Conservation (phyloP, 2,797 vertebrate species). For the Phalloptychus januarius region DNA sequence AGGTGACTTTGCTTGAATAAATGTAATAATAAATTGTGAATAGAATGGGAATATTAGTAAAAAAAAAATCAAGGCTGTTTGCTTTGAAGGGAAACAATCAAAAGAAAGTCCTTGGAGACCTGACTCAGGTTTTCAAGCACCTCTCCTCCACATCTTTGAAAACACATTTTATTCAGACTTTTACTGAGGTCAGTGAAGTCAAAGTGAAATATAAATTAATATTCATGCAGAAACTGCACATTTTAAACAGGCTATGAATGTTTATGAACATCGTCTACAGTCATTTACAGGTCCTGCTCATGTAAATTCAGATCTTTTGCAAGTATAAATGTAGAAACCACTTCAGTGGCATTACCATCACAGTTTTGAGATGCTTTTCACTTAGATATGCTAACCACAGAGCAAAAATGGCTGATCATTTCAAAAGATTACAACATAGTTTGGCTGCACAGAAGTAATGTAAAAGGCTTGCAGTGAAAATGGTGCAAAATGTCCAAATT, state of each 20-base stretch:
- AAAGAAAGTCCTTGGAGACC: slow-evolving; percentile 37
- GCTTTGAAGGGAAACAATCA: slow-evolving; percentile 54
- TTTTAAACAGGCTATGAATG: neutral
- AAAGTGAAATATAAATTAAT: slow-evolving; percentile 3
- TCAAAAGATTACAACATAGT: neutral
- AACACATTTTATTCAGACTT: slow-evolving; percentile 6
- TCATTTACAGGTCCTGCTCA: neutral
- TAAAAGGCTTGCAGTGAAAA: neutral
- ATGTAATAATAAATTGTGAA: neutral
- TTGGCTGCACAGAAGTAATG: neutral
- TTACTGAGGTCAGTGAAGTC: slow-evolving; percentile 2
- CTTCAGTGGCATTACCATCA: neutral
- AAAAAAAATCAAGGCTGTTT: slow-evolving; percentile 46
- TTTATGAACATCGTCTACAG: neutral
- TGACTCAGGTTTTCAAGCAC: slow-evolving; percentile 17
- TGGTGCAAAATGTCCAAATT: neutral
- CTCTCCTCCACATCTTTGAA: slow-evolving; percentile 10
- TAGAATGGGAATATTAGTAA: slow-evolving; percentile 15
- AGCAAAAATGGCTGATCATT: neutral
- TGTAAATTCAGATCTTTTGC: neutral
- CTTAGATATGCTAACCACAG: neutral
- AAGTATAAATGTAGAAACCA: neutral
- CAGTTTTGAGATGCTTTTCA: neutral
- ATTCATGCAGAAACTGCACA: neutral
- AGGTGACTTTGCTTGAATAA: neutral